phyloP scores from a whole-genome alignment of 2,797 vertebrate species.

The Muraenolepis orangiensis region DNA sequence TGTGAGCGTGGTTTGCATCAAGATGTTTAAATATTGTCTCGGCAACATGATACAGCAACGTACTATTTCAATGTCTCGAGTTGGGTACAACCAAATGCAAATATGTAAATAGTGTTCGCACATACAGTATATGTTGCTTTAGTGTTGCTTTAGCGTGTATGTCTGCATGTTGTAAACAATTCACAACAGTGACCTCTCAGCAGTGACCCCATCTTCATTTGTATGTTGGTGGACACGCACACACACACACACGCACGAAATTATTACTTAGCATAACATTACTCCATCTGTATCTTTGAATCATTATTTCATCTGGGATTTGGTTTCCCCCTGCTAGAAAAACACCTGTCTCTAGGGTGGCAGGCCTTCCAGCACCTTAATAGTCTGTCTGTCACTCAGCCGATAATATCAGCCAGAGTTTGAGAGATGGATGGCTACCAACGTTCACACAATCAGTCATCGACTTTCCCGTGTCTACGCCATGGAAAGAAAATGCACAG shows the following conservation, averaged over 20 bases:
- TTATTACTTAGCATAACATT: not conserved
- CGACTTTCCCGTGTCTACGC: constrained; percentile 58
- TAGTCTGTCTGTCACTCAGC: constrained; percentile 16
- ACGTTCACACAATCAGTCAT: constrained; percentile 56
- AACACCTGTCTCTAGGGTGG: constrained; percentile 51
- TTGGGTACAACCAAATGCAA: not conserved
- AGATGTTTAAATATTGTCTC: not conserved
- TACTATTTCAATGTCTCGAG: not conserved
- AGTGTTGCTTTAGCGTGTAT: not conserved
- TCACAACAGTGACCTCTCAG: not conserved
- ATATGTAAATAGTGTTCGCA: not conserved
- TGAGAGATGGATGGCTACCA: constrained; percentile 50
- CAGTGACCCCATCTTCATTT: not conserved
- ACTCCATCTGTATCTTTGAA: not conserved
- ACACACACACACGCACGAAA: not conserved
- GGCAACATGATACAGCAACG: not conserved
- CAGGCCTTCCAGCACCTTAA: constrained; percentile 41
- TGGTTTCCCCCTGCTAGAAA: not conserved
- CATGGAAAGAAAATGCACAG: constrained; percentile 53
- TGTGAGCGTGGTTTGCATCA: not conserved
- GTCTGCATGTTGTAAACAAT: not conserved
- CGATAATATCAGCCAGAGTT: constrained; percentile 60
- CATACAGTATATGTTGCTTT: not conserved
- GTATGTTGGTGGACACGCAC: not conserved
- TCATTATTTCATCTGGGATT: not conserved